Evolutionary conservation across 2,888 invertebrate species (phyloP), one percentile per base, ranked within the genome.

Genomic region (Rosalia funebris): DNA sequence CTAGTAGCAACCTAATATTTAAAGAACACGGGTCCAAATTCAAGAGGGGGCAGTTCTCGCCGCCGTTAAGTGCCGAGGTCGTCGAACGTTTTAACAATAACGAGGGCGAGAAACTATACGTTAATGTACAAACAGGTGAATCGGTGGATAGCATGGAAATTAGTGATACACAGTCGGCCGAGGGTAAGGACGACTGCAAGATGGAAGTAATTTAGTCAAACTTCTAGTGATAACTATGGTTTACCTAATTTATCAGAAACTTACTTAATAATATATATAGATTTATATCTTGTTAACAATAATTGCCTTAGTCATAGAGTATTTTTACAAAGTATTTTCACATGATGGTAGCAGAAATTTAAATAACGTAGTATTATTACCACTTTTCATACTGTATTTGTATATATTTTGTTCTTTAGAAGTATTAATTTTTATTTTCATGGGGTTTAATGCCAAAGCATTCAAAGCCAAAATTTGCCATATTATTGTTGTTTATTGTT

Each of bases 391-490:
- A 66, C 69, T 65, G 65, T 72, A 70, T 69, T 68, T 70, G 65
- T 68, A 68, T 63, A 61, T 66, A 62, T 71, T 53, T 58, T 63
- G 53, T 45, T 66, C 68, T 64, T 62, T 55, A 61, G 69, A 72
- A 71, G 72, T 73, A 74, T 77, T 72, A 71, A 69, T 63, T 71
- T 68, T 67, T 67, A 63, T 60, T 69, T 66, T 72, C 60, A 67
- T 73, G 77, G 78, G 79, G 76, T 78, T 79, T 76, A 79, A 82
- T 81, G 80, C 82, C 82, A 82, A 81, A 81, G 81, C 82, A 81
- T 81, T 80, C 79, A 81, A 81, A 78, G 81, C 81, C 81, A 82
- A 82, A 81, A 79, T 79, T 77, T 80, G 81, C 81, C 81, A 82
- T 81, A 79, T 77, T 77, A 77, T 79, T 77, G 78, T 79, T 78